Percentiles rank a stretch among this genome's conserved stretches.
Evolutionary conservation across 2,888 invertebrate genomes (phyloP).

Genomic region (Scaeva pyrastri): DNA sequence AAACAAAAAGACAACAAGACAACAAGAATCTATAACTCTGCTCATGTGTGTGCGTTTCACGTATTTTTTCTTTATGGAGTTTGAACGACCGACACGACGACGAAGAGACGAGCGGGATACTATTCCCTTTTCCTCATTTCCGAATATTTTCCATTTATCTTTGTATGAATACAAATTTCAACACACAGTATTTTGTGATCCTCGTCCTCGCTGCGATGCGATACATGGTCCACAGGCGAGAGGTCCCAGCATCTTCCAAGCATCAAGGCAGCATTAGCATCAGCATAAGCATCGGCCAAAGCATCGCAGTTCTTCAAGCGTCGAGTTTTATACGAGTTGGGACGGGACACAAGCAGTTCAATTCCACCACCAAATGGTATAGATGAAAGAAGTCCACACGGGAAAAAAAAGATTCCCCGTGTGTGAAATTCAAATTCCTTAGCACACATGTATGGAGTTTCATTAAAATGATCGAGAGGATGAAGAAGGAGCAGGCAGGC

Average conservation of each 20-base stretch:
- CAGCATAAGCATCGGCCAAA: slow-evolving; percentile 25
- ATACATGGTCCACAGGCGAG: background rate
- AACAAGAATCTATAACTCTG: slow-evolving; percentile 33
- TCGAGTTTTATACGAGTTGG: background rate
- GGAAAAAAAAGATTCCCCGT: slow-evolving; percentile 68
- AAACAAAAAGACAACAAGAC: too few relatives aligned
- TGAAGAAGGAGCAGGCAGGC: slow-evolving; percentile 22
- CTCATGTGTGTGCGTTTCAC: slow-evolving; percentile 56
- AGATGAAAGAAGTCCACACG: slow-evolving; percentile 19
- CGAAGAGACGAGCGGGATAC: too few relatives aligned
- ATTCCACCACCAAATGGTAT: slow-evolving; percentile 63
- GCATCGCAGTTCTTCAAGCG: slow-evolving; percentile 37
- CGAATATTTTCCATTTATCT: slow-evolving; percentile 70
- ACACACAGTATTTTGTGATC: slow-evolving; percentile 62
- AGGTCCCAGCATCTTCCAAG: background rate
- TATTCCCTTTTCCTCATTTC: slow-evolving; percentile 66
- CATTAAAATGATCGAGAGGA: slow-evolving; percentile 71
- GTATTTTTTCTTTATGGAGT: slow-evolving; percentile 7
- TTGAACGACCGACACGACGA: too few relatives aligned
- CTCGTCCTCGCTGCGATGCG: slow-evolving; percentile 49
- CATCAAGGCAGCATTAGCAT: background rate
- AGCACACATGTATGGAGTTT: slow-evolving; percentile 78
- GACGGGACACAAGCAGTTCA: slow-evolving; percentile 61
- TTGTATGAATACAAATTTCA: slow-evolving; percentile 65
- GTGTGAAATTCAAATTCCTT: slow-evolving; percentile 81